Percentiles rank a stretch among this genome's conserved stretches.
Evolutionary conservation across 2,888 invertebrate species (phyloP).

Genomic region (Hirtodrosophila trivittata): DNA sequence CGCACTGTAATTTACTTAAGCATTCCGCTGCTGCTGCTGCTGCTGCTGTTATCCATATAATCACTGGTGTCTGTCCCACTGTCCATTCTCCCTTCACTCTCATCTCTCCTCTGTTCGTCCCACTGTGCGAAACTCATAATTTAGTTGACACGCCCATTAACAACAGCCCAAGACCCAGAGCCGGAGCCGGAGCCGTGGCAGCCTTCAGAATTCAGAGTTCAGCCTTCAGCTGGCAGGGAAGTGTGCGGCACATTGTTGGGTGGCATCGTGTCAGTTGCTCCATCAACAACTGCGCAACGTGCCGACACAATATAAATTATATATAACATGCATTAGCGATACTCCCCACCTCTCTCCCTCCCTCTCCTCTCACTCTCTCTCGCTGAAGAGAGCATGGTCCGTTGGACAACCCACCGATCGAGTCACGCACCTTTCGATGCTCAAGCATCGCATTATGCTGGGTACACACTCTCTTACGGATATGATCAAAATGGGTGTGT

Average conservation of each 20-base stretch:
- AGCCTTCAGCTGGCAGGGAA: background rate
- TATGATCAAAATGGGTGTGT: conserved; percentile 6
- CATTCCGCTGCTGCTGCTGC: conserved; percentile 50
- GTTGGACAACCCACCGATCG: conserved; percentile 36
- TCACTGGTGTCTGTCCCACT: conserved; percentile 32
- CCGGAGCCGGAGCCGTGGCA: conserved; percentile 4
- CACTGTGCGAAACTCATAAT: conserved; percentile 80
- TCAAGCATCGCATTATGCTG: conserved; percentile 16
- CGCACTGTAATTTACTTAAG: conserved; percentile 80
- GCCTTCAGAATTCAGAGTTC: background rate
- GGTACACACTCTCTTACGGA: conserved; percentile 7
- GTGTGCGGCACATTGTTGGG: conserved; percentile 51
- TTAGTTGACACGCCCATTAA: conserved; percentile 77
- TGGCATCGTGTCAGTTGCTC: conserved; percentile 77
- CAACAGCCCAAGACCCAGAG: conserved; percentile 67
- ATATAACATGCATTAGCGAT: conserved; percentile 64
- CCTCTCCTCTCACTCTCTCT: background rate
- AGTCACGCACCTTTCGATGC: conserved; percentile 59
- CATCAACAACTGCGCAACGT: conserved; percentile 69
- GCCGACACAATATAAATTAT: conserved; percentile 81
- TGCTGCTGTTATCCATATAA: conserved; percentile 62
- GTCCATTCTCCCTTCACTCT: conserved; percentile 17
- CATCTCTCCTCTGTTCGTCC: conserved; percentile 12
- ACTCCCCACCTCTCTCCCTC: background rate
- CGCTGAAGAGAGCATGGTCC: background rate